These are phyloP conservation scores for Mesoclemmys tuberculata DNA, from an alignment of 2,113 vertebrate genomes.

Conservation along the genomic window DNA sequence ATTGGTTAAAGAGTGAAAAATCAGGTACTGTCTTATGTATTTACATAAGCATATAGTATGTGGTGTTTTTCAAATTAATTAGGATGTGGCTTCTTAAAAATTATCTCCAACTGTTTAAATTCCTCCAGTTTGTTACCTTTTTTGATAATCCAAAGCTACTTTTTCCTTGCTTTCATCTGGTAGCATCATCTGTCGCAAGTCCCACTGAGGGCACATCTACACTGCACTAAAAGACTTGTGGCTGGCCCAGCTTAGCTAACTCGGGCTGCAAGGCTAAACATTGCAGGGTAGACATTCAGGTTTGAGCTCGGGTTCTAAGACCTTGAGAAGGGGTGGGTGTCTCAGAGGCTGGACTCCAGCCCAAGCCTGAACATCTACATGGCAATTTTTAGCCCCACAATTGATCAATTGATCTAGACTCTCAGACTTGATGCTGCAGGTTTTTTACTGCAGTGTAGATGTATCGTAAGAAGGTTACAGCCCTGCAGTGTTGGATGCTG, in stretches of 20 bases:
- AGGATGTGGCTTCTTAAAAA: not conserved
- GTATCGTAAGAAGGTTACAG: not conserved
- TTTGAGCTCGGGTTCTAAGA: not conserved
- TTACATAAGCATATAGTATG: not conserved
- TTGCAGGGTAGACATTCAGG: not conserved
- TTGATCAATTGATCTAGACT: not conserved
- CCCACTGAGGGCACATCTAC: not conserved
- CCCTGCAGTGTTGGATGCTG: not conserved
- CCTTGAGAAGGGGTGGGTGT: too few species aligned
- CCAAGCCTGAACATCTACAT: not conserved
- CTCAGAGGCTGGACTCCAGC: too few species aligned
- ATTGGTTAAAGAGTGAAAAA: not conserved
- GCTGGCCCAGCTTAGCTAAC: not conserved
- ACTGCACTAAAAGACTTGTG: not conserved
- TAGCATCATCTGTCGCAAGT: not conserved
- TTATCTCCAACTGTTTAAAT: not conserved
- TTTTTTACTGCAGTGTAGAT: not conserved
- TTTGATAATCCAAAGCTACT: not conserved
- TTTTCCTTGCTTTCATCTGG: not conserved
- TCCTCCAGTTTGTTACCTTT: not conserved
- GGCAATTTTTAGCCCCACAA: not conserved
- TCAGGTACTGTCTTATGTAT: not conserved
- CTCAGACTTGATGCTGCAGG: not conserved
- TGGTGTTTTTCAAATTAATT: slow-evolving; percentile 13
- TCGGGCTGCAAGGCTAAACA: not conserved